Percentiles rank a stretch among this genome's conserved stretches.
phyloP scores from a whole-genome alignment of 2,113 vertebrate genomes.

The Colistium nudipinnis region DNA sequence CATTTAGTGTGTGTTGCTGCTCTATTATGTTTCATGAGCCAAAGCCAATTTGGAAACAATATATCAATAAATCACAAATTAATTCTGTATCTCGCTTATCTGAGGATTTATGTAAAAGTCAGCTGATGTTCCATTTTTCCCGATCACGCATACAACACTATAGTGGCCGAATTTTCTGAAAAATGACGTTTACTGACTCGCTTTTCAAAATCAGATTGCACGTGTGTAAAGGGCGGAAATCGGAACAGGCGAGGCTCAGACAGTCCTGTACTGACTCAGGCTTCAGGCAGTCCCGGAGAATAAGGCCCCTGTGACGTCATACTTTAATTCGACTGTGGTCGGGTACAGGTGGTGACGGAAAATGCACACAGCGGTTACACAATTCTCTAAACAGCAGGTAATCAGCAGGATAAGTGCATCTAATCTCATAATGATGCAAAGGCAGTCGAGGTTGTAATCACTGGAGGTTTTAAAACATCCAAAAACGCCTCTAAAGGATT shows the following conservation, averaged over 20 bases:
- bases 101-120: too few species aligned
- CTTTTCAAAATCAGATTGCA: too few species aligned
- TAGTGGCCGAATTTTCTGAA: too few species aligned
- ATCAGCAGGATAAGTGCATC: background rate
- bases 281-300: background rate
- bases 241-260: background rate
- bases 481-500: background rate
- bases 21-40: background rate
- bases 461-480: background rate
- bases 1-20: background rate
- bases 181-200: too few species aligned
- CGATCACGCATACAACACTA: too few species aligned
- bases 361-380: background rate
- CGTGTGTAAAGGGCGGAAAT: too few species aligned
- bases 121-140: too few species aligned
- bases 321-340: background rate
- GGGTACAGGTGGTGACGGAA: background rate
- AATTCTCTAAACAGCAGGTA: background rate
- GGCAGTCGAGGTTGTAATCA: background rate
- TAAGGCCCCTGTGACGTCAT: background rate
- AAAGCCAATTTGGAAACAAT: background rate
- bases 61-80: too few species aligned
- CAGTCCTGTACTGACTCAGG: background rate
- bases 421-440: background rate
- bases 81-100: too few species aligned